Evolutionary conservation across 2,888 invertebrate species (phyloP).

Genomic region (Drosophila differens): DNA sequence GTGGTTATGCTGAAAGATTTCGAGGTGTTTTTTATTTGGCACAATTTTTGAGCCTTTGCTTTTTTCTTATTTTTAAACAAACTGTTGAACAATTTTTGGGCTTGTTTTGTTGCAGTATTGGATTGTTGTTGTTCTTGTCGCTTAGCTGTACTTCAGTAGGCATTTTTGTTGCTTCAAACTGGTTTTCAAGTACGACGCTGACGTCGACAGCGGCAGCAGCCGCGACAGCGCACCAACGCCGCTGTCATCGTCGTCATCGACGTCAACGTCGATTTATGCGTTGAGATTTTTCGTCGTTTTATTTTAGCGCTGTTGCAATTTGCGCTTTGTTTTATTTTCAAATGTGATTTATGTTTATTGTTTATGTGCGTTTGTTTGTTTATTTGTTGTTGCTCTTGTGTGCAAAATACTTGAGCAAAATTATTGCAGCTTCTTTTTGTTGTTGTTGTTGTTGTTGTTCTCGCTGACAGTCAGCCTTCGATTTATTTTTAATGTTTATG

Average conservation of each 20-base stretch:
- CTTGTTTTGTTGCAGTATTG: conserved; percentile 47
- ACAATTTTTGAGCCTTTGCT: conserved; percentile 19
- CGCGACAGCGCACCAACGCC: conserved; percentile 2
- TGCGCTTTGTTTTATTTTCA: conserved; percentile 76
- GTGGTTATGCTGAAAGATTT: conserved; percentile 33
- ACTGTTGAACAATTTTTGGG: conserved; percentile 44
- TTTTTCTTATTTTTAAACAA: conserved; percentile 13
- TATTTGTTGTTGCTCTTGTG: conserved; percentile 40
- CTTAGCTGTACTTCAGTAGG: conserved; percentile 76
- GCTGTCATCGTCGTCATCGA: conserved; percentile 22
- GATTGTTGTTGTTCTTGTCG: conserved; percentile 44
- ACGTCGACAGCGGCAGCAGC: conserved; percentile 11
- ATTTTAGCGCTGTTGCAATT: conserved; percentile 72
- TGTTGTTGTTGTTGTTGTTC: conserved; percentile 31
- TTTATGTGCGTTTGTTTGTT: conserved; percentile 49
- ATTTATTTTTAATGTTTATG: conserved; percentile 81
- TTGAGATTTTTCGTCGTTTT: conserved; percentile 63
- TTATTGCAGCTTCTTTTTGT: conserved; percentile 76
- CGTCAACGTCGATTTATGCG: conserved; percentile 68
- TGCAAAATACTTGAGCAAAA: conserved; percentile 74
- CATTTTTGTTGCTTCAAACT: conserved; percentile 61
- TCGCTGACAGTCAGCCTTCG: conserved; percentile 73
- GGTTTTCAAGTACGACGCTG: conserved; percentile 77
- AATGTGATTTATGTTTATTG: conserved; percentile 76
- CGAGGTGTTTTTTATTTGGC: conserved; percentile 30